Percentiles rank a stretch among this genome's conserved stretches.
Conservation (phyloP, 2,113 vertebrate genomes). For the Mohoua ochrocephala region DNA sequence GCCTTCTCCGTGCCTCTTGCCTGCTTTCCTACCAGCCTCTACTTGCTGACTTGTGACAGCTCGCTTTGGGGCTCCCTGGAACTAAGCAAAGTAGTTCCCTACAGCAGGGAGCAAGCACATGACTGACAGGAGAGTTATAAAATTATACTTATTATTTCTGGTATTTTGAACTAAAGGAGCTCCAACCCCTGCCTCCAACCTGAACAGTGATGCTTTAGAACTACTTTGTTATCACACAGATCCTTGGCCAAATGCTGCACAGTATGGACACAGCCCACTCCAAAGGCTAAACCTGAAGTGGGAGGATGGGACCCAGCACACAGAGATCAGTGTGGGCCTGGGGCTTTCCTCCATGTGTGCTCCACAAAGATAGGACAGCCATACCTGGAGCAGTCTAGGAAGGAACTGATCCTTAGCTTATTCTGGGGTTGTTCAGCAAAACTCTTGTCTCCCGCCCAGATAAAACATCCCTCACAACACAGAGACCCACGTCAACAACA, state of each 20-base stretch:
- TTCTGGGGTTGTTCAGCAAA: neutral
- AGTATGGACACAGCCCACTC: neutral
- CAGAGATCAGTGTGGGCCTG: neutral
- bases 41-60: neutral
- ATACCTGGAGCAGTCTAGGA: neutral
- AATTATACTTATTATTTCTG: neutral
- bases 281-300: neutral
- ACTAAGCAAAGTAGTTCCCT: neutral
- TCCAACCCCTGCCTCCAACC: neutral
- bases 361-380: neutral
- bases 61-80: neutral
- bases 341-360: neutral
- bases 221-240: neutral
- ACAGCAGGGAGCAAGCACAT: neutral
- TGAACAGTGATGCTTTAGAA: neutral
- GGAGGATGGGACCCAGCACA: neutral
- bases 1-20: neutral
- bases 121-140: neutral
- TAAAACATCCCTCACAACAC: neutral
- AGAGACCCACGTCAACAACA: neutral
- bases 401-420: neutral
- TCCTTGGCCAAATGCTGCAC: neutral
- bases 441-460: neutral
- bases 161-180: neutral
- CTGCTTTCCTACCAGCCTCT: neutral